These are phyloP conservation scores for Coccyzus lansbergi DNA, from an alignment of 2,797 vertebrate species.

Conservation along the genomic window DNA sequence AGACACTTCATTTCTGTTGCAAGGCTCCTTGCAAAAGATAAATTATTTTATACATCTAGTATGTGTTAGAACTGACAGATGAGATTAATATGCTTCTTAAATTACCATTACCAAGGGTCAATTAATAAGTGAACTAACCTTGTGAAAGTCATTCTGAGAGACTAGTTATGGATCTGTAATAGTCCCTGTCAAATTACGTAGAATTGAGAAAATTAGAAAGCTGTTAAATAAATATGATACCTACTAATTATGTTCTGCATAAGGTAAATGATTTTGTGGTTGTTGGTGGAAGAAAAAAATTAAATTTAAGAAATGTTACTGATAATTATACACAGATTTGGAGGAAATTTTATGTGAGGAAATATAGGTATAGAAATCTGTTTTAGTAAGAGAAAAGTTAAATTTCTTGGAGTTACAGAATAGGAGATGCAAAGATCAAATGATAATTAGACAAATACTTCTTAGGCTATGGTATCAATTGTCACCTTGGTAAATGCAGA, in stretches of 20 bases:
- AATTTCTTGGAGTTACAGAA: neutral
- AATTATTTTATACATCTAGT: conserved; percentile 81
- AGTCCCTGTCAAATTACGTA: conserved; percentile 80
- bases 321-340: neutral
- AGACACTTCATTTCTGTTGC: conserved; percentile 73
- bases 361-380: neutral
- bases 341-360: neutral
- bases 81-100: conserved; percentile 87
- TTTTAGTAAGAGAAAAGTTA: neutral
- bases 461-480: neutral
- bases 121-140: conserved; percentile 83
- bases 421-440: neutral
- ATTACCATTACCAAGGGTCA: conserved; percentile 83
- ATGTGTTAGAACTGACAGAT: conserved; percentile 79
- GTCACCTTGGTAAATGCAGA: neutral
- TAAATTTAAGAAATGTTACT: neutral
- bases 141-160: conserved; percentile 81
- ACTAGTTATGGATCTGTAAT: conserved; percentile 77
- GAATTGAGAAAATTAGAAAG: conserved; percentile 80
- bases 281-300: conserved; percentile 58
- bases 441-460: neutral
- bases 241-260: conserved; percentile 78
- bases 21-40: conserved; percentile 74
- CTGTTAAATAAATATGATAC: conserved; percentile 79
- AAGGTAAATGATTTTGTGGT: conserved; percentile 76